Conservation (phyloP, 92 coral and sea anemone species). For the Palythoa grandis region DNA sequence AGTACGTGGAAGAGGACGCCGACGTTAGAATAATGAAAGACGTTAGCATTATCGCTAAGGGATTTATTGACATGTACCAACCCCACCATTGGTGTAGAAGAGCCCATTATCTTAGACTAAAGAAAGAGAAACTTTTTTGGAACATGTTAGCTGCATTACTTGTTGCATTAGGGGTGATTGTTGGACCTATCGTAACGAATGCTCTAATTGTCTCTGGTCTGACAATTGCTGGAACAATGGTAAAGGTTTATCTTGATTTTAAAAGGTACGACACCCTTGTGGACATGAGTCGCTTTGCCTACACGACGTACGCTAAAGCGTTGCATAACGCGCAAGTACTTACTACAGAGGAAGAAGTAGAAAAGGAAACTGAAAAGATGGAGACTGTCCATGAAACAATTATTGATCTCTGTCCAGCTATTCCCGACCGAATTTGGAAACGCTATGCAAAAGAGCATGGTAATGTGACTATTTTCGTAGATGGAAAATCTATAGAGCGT, state of each 20-base stretch:
- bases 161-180: neutral
- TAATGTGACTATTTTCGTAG: neutral
- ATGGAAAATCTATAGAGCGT: neutral
- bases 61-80: neutral
- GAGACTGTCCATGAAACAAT: conserved; percentile 13
- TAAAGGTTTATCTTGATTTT: conserved; percentile 39
- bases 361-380: conserved; percentile 18
- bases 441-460: neutral
- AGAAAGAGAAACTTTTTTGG: neutral
- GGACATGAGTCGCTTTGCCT: conserved; percentile 37
- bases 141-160: conserved; percentile 14
- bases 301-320: conserved; percentile 32
- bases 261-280: neutral
- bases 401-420: neutral
- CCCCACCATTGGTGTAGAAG: conserved; percentile 44
- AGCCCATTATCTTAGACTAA: conserved; percentile 6
- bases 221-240: conserved; percentile 10
- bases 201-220: neutral
- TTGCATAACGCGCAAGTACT: conserved; percentile 7
- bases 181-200: conserved; percentile 13
- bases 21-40: neutral
- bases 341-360: neutral
- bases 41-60: neutral
- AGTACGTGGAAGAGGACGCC: neutral
- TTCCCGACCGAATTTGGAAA: neutral